Evolutionary conservation across 2,113 vertebrate species (phyloP), one percentile per base, ranked within the genome.

Genomic region (Lates calcarifer): DNA sequence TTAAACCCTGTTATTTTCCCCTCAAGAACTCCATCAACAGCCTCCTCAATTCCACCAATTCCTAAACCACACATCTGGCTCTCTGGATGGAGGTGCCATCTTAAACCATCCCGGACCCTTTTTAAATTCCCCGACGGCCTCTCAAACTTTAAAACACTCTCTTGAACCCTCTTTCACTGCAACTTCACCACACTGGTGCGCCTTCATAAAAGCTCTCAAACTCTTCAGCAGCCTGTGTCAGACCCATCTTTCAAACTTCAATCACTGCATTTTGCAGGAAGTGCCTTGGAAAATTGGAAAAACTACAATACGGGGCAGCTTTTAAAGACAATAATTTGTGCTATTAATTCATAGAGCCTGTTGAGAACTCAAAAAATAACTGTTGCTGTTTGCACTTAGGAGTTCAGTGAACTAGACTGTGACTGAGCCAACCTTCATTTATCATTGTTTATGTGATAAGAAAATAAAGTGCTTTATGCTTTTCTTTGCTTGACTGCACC

Each of bases 81-180:
- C 80, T 79, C 67, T 47, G 29, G 65, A 73, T 47, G 29, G 65
- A 73, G 77, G 65, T 22, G 58, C 55, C 72, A 77, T 87, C 56
- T 72, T 74, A 60, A 84, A 77, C 77, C 56, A 65, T 47, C 18
- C 39, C n/a, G 35, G 71, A 61, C 57, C 60, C 28, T 55, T 83
- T 81, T 51, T 14, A 24, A 81, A 82, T 70, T 81, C 75, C 37
- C 80, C 9, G 26, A 65, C 1, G 60, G 57, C 77, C 82, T 81
- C 74, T 87, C 76, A 69, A 66, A 87, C 53, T 60, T 80, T 58
- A 43, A 81, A 79, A 79, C 26, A 22, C 33, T 72, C 69, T 79
- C 65, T 82, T 65, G 77, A 85, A 87, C 72, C 43, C 79, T 47
- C 71, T 82, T 75, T 47, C 60, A 64, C 24, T 0, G 39, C 24